Conservation (phyloP, 2,113 vertebrate species). For the Psammodynastes pulverulentus region DNA sequence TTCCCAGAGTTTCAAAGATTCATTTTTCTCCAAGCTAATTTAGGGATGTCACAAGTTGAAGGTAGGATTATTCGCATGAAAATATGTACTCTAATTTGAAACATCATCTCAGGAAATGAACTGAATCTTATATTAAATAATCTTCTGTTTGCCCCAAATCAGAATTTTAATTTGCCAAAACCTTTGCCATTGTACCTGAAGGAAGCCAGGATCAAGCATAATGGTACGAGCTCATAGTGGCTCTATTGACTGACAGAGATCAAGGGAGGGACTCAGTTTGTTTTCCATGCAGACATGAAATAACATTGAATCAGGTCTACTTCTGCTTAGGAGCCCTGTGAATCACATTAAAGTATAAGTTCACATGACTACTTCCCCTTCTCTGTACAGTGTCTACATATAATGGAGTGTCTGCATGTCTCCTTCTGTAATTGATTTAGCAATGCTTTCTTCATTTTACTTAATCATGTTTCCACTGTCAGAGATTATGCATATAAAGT, state of each 20-base stretch:
- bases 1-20: background rate
- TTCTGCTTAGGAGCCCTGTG: background rate
- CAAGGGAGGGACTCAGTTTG: background rate
- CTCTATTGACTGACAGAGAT: background rate
- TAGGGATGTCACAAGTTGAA: background rate
- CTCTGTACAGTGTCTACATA: background rate
- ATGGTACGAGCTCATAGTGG: background rate
- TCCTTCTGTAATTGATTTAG: background rate
- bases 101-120: background rate
- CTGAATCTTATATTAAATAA: background rate
- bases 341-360: background rate
- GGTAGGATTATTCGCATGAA: background rate
- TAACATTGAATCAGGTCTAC: background rate
- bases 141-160: background rate
- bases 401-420: background rate
- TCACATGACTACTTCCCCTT: background rate
- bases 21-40: background rate
- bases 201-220: background rate
- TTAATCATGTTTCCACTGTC: background rate
- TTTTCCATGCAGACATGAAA: background rate
- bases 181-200: background rate
- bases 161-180: background rate
- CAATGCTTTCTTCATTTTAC: background rate
- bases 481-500: background rate
- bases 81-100: background rate